These are phyloP conservation scores for Nesoenas mayeri DNA, from an alignment of 2,113 vertebrate genomes.

Conservation along the genomic window DNA sequence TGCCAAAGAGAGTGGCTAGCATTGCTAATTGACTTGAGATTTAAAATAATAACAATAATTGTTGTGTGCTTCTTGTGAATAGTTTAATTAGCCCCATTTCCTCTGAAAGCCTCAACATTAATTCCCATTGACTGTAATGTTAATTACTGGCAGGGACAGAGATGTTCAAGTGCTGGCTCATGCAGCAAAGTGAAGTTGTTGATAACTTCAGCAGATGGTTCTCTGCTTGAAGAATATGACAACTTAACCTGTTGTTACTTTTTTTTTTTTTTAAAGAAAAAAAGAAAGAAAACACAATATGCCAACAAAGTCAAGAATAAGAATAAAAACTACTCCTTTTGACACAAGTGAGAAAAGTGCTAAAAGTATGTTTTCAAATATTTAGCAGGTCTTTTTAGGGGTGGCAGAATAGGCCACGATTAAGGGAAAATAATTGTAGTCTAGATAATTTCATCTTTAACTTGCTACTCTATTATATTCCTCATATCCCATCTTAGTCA, in stretches of 20 bases:
- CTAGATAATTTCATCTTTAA: neutral
- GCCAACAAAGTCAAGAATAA: neutral
- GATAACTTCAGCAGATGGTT: neutral
- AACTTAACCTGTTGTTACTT: neutral
- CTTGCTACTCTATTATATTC: neutral
- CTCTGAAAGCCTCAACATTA: conserved; percentile 26
- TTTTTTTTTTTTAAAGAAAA: neutral
- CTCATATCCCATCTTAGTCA: neutral
- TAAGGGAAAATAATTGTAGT: neutral
- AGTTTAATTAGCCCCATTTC: conserved; percentile 61
- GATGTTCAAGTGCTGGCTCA: neutral
- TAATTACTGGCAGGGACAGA: neutral
- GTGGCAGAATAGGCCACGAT: neutral
- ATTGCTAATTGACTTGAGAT: conserved; percentile 21
- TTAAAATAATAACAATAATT: conserved; percentile 50
- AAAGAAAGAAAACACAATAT: neutral
- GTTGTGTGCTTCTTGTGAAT: conserved; percentile 41
- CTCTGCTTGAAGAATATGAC: neutral
- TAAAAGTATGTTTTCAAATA: conserved; percentile 1
- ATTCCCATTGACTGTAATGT: conserved; percentile 32
- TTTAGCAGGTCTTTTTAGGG: neutral
- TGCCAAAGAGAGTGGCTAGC: conserved; percentile 27
- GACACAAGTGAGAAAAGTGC: neutral
- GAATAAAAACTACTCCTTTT: neutral
- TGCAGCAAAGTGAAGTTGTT: neutral